These are phyloP conservation scores for Chrysemys picta DNA, from an alignment of 2,113 vertebrate genomes.

Conservation along the genomic window DNA sequence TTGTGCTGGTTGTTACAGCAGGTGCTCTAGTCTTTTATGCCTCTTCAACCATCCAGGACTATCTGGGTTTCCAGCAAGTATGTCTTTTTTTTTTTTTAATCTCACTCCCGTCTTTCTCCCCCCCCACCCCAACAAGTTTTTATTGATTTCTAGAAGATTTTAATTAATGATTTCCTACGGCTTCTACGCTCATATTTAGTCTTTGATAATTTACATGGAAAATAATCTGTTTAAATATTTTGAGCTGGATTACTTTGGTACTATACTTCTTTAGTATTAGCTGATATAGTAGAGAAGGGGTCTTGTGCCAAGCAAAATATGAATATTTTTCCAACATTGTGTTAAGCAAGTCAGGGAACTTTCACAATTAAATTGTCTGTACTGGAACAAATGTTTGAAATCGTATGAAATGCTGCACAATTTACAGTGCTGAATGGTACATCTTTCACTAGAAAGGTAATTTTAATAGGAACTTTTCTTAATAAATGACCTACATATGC, in stretches of 20 bases:
- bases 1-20: conserved; percentile 85
- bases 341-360: conserved; percentile 55
- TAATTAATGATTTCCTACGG: background rate
- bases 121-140: background rate
- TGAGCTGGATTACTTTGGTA: conserved; percentile 55
- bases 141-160: background rate
- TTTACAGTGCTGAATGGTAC: conserved; percentile 48
- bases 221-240: conserved; percentile 56
- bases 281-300: conserved; percentile 32
- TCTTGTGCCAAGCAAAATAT: conserved; percentile 64
- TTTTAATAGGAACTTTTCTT: conserved; percentile 57
- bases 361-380: conserved; percentile 67
- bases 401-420: conserved; percentile 52
- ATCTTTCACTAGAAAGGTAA: conserved; percentile 56
- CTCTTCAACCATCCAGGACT: conserved; percentile 88
- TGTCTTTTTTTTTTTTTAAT: background rate
- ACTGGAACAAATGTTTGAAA: conserved; percentile 65
- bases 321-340: conserved; percentile 31
- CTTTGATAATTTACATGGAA: conserved; percentile 36
- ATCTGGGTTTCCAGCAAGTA: conserved; percentile 89
- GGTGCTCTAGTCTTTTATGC: conserved; percentile 87
- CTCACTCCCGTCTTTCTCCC: too few relatives aligned
- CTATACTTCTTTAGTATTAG: conserved; percentile 47
- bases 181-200: background rate
- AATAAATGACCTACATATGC: conserved; percentile 39